phyloP scores from a whole-genome alignment of 2,888 invertebrate genomes.

The Phoronis australis region DNA sequence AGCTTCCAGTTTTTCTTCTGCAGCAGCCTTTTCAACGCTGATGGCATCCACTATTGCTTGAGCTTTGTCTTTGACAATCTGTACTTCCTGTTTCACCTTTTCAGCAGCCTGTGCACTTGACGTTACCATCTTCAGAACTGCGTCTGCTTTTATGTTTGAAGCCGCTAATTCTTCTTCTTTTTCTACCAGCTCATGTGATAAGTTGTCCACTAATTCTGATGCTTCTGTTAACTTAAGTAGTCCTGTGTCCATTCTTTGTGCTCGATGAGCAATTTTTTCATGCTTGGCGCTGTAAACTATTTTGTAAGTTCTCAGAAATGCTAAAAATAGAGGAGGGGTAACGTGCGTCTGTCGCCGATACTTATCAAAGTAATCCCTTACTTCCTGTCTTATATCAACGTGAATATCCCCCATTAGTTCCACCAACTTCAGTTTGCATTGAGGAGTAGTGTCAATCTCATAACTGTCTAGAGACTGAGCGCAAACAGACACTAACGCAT shows the following conservation, averaged over 20 bases:
- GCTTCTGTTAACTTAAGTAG: conserved; percentile 45
- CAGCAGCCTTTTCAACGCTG: conserved; percentile 38
- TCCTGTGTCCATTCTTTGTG: conserved; percentile 53
- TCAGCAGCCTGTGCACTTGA: conserved; percentile 46
- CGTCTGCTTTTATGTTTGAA: conserved; percentile 46
- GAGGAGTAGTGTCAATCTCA: conserved; percentile 31
- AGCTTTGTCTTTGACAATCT: conserved; percentile 48
- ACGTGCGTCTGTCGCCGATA: conserved; percentile 78
- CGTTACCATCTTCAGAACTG: conserved; percentile 38
- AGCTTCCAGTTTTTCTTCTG: conserved; percentile 43
- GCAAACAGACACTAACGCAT: conserved; percentile 47
- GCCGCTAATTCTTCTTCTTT: conserved; percentile 48
- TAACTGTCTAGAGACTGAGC: conserved; percentile 42
- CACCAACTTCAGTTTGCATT: conserved; percentile 33
- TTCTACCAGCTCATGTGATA: conserved; percentile 47
- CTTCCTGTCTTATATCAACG: conserved; percentile 37
- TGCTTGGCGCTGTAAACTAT: conserved; percentile 72
- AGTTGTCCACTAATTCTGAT: conserved; percentile 37
- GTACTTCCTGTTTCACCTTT: conserved; percentile 45
- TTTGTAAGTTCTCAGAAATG: conserved; percentile 78
- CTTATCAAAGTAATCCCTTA: conserved; percentile 55
- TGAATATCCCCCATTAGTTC: conserved; percentile 45
- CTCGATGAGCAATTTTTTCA: conserved; percentile 69
- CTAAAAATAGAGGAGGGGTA: conserved; percentile 82
- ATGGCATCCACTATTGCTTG: conserved; percentile 48